Base-by-base conservation (phyloP, 2,888 invertebrate genomes). In the Eueremaeus valkanovi region DNA sequence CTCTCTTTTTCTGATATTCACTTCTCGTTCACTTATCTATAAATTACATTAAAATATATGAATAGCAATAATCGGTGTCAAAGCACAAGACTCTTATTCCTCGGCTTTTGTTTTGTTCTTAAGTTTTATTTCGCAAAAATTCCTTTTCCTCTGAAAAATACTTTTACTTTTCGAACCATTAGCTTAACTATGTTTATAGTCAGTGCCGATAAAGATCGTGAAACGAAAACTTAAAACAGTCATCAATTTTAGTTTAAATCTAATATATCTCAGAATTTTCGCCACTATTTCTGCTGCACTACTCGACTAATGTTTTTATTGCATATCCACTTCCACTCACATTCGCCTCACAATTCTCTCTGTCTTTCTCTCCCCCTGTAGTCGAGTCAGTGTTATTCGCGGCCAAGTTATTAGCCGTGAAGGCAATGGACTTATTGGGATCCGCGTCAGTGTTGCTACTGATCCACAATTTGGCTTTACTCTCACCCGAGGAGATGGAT, bases 311-410 rank as follows among this genome's bases (percentile, higher is more conserved):
- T 58, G 58, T 24, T 58, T 58, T 58, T 58, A 58, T 58, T 58
- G 58, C 31, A 29, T 58, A 58, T 58, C 58, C 58, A 29, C 3
- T 45, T 16, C 45, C 16, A 3, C 16, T 3, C 9, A 16, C 45
- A 13, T 18, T 45, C 45, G 16, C 9, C 45, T 45, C 11, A n/a
- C n/a, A n/a, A n/a, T n/a, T n/a, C n/a, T n/a, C n/a, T n/a, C n/a
- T n/a, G n/a, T n/a, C n/a, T 45, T 45, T 11, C 42, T 18, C 72
- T 73, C 24, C 31, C 40, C 66, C 75, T 45, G 16, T 72, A 98
- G 98, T 83, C 96, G 96, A 76, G 95, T 95, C 75, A 96, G 97
- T 33, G 97, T 99, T 73, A 92, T 99, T 78, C 90, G 98, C 78
- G 99, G 99, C 68, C 90, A 92, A 79, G 96, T 99, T 73, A 89